Evolutionary conservation across 2,888 invertebrate species (phyloP).

Genomic region (Chymomyza amoena): DNA sequence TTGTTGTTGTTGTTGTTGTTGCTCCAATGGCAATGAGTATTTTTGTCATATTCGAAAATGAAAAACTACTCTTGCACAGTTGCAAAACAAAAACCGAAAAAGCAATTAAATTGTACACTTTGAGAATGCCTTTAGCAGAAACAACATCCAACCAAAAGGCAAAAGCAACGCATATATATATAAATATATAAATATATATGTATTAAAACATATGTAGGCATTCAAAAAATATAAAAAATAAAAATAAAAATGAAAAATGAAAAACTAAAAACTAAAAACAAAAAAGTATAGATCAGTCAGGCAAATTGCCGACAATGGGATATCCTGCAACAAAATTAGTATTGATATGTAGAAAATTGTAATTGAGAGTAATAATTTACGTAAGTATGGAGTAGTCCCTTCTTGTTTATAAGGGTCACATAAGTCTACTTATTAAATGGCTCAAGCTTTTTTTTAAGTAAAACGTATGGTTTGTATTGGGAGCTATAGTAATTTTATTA

Average conservation of each 20-base stretch:
- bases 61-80: slow-evolving; percentile 24
- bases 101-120: slow-evolving; percentile 68
- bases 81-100: slow-evolving; percentile 53
- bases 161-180: slow-evolving; percentile 12
- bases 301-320: no score
- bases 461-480: no score
- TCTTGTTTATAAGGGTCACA: no score
- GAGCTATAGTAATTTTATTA: no score
- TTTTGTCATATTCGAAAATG: slow-evolving; percentile 58
- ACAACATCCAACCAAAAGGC: slow-evolving; percentile 37
- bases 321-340: no score
- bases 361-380: no score
- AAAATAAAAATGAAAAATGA: not conserved
- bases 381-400: no score
- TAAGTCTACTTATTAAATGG: no score
- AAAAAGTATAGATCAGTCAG: slow-evolving; percentile 43
- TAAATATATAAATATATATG: no score
- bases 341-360: no score
- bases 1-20: slow-evolving; percentile 17
- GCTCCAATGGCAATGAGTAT: slow-evolving; percentile 41
- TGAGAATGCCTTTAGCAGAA: slow-evolving; percentile 34
- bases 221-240: not conserved
- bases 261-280: slow-evolving; percentile 24
- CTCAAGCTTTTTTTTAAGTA: no score
- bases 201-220: slow-evolving; percentile 1